Base-by-base conservation (phyloP, 1,140 invertebrate species). In the Heliconius nattereri region DNA sequence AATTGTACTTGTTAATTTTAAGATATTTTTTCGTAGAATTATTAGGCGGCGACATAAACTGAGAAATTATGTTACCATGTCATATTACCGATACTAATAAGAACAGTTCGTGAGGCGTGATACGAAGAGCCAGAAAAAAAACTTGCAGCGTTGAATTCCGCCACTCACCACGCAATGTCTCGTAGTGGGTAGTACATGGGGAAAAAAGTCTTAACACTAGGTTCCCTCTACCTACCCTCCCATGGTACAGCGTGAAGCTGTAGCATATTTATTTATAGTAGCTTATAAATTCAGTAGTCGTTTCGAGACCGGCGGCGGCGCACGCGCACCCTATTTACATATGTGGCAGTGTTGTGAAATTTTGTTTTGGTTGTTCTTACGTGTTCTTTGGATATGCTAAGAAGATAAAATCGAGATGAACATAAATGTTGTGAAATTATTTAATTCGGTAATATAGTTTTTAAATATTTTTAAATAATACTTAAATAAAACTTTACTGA, bases 231-330 rank as follows among this genome's bases (percentile, higher is more conserved):
- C 9, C 23, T 60, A 60, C 11, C 57, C 57, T 60, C 1, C 57
- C 0, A 0, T 60, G 57, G 26, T 60, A 60, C 20, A 26, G 57
- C 57, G n/a, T 23, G 57, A 26, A 60, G 57, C 57, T 60, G 7
- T 66, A 66, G 26, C 26, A 16, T 29, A 81, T 85, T 84, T 84
- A 85, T 84, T 84, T 84, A 85, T 84, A 85, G 80, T 78, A 75
- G 37, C 29, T 76, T 73, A 74, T 72, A 23, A 23, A 78, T 66
- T 52, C 78, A 29, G 79, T 84, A 83, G 83, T 84, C 75, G 29
- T 20, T 37, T 32, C 7, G 81, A 81, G 66, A 26, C 60, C 20
- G 83, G 45, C 74, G 78, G 76, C 83, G 83, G 78, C 81, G 85
- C 85, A 81, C 83, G 84, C 84, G 84, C 84, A 54, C 79, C 76